Evolutionary conservation across 1,140 invertebrate species (phyloP).

Genomic region (Saccostrea glomerata): DNA sequence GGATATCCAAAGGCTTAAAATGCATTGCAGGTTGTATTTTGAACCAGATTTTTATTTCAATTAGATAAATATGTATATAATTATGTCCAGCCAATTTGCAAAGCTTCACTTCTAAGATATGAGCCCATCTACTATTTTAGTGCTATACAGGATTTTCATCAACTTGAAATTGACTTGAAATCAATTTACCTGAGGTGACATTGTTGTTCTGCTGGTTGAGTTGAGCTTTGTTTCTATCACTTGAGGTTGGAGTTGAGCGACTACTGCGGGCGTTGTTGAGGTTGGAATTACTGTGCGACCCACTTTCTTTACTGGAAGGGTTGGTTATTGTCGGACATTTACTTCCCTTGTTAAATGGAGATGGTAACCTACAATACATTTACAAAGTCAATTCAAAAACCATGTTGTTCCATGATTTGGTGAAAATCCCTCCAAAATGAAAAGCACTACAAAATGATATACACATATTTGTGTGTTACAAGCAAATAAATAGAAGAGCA

Average conservation of each 20-base stretch:
- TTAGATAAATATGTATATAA: no score
- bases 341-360: slow-evolving; percentile 65
- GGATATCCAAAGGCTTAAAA: no score
- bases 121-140: no score
- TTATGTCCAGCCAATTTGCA: no score
- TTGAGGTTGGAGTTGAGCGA: slow-evolving; percentile 45
- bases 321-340: slow-evolving; percentile 66
- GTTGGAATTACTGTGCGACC: slow-evolving; percentile 50
- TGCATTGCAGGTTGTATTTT: no score
- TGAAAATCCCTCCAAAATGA: not conserved
- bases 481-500: not conserved
- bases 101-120: no score
- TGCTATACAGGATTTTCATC: no score
- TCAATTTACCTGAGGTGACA: slow-evolving; percentile 54
- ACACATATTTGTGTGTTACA: not conserved
- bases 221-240: slow-evolving; percentile 55
- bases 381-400: not conserved
- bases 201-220: slow-evolving; percentile 67
- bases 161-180: not conserved
- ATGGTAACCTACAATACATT: slow-evolving; percentile 66
- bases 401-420: not conserved
- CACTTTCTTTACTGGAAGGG: slow-evolving; percentile 56
- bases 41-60: no score
- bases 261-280: slow-evolving; percentile 51
- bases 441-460: not conserved